Base-by-base conservation (phyloP, 2,888 invertebrate species). In the Doris montereyensis region DNA sequence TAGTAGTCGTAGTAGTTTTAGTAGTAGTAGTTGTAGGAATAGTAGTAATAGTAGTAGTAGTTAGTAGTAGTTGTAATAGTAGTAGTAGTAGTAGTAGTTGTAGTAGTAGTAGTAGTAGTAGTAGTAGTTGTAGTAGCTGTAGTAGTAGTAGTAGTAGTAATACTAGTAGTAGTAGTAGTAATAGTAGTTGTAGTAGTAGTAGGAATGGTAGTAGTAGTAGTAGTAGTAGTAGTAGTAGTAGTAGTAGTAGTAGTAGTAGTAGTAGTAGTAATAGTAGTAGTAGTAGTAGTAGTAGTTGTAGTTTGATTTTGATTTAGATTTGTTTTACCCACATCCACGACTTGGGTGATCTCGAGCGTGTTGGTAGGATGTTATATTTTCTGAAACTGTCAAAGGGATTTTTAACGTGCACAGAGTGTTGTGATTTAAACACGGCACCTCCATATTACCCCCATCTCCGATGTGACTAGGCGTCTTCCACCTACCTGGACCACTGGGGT, bases 211-310 rank as follows among this genome's bases (percentile, higher is more conserved):
- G 62, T 62, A 24, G 62, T 62, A 24, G 62, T 62, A 4, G 62
- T 62, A 4, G 62, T 62, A 24, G 62, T 62, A 24, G 62, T 62
- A 24, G 62, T 62, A 24, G 62, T 62, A 4, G 62, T 62, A 24
- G 62, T 62, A 24, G 62, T 62, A 24, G 62, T 62, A 24, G 62
- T 62, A 24, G 62, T 62, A 24, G 62, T 62, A 24, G 62, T 62
- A 24, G 62, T 62, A 24, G 62, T 62, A 24, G 62, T 62, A 24
- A 21, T 62, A 24, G 62, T 62, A 24, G 62, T 62, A 24, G 62
- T 62, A 24, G 62, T 62, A 24, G 62, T 62, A 24, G 62, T 62
- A 24, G 62, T 62, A 24, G 62, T 62, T 5, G 62, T 62, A 24
- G 62, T 62, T n/a, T n/a, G n/a, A n/a, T n/a, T n/a, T n/a, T n/a